Conservation (phyloP, 2,113 vertebrate species). For the Recurvirostra avosetta region DNA sequence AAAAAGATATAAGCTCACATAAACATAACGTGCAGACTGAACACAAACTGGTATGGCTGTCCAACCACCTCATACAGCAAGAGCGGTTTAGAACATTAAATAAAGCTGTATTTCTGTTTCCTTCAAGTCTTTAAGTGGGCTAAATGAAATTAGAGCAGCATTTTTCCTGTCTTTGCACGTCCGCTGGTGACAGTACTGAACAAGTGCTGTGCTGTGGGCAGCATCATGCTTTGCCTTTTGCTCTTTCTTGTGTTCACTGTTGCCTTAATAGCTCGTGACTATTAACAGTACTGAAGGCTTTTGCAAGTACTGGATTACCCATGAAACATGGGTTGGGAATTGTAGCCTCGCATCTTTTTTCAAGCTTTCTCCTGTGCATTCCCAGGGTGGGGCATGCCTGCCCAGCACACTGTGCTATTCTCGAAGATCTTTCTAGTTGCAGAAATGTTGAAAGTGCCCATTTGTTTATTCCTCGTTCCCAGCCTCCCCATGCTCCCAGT, state of each 20-base stretch:
- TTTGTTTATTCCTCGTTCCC: not conserved
- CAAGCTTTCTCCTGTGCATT: fast-evolving
- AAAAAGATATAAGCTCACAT: constrained; percentile 53
- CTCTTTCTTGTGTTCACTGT: not conserved
- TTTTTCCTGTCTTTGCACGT: not conserved
- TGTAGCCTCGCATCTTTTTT: not conserved
- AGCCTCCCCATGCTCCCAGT: not conserved
- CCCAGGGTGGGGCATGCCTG: not conserved
- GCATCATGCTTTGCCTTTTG: not conserved
- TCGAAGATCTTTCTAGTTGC: not conserved
- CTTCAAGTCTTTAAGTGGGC: not conserved
- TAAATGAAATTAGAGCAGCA: not conserved
- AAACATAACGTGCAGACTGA: constrained; percentile 10
- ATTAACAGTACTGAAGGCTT: not conserved
- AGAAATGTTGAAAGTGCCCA: not conserved
- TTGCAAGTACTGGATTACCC: not conserved
- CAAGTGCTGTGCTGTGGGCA: not conserved
- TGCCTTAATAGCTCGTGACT: not conserved
- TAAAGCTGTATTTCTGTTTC: constrained; percentile 27
- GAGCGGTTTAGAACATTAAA: constrained; percentile 54
- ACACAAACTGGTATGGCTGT: not conserved
- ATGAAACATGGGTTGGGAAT: not conserved
- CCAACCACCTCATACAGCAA: constrained; percentile 6
- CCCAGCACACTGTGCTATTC: not conserved
- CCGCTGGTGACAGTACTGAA: not conserved